A percentile compares a stretch with the other conserved stretches of the same genome.
Evolutionary conservation across 1,140 invertebrate species (phyloP).

Genomic region (Cheumatopsyche charites): DNA sequence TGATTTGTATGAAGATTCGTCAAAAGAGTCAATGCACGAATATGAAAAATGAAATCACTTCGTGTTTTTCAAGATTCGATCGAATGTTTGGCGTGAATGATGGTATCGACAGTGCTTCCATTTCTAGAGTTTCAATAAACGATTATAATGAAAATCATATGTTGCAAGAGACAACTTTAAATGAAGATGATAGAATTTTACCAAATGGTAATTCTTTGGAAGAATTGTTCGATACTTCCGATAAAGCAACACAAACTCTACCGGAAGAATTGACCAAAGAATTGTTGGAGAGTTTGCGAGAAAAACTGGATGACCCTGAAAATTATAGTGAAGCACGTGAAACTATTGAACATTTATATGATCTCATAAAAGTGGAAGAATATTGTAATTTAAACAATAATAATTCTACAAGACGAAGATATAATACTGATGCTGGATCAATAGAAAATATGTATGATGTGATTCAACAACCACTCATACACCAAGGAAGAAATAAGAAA

Average conservation of each 20-base stretch:
- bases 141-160: constrained; percentile 68
- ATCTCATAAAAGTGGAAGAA: constrained; percentile 77
- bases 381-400: constrained; percentile 68
- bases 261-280: constrained; percentile 78
- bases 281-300: constrained; percentile 70
- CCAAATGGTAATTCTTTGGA: constrained; percentile 50
- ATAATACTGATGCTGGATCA: constrained; percentile 54
- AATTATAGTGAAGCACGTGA: constrained; percentile 75
- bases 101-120: constrained; percentile 62
- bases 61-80: constrained; percentile 48
- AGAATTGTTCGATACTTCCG: constrained; percentile 62
- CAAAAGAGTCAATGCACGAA: constrained; percentile 36
- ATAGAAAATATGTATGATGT: constrained; percentile 70
- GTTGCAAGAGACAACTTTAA: constrained; percentile 57
- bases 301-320: constrained; percentile 73
- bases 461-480: constrained; percentile 56
- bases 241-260: constrained; percentile 74
- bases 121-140: constrained; percentile 67
- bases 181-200: constrained; percentile 57
- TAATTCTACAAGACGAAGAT: constrained; percentile 27
- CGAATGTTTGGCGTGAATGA: constrained; percentile 49
- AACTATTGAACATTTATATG: constrained; percentile 80
- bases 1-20: constrained; percentile 40
- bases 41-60: constrained; percentile 41
- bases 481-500: constrained; percentile 55